Percentiles rank a stretch among this genome's conserved stretches.
Conservation (phyloP, 1,140 invertebrate species). For the Drosophila sturtevanti region DNA sequence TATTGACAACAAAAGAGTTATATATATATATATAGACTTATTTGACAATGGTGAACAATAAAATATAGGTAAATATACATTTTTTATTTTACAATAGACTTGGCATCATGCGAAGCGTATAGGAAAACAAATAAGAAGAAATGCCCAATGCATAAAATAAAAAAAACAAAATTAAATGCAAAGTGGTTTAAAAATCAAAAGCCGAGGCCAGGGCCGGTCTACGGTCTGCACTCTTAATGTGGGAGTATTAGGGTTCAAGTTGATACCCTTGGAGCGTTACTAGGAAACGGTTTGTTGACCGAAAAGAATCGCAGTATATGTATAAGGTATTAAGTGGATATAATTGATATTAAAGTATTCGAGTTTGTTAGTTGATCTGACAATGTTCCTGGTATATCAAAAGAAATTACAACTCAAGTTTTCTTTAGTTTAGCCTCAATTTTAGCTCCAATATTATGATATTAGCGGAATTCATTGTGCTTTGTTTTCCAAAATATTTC, state of each 20-base stretch:
- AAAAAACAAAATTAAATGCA: constrained; percentile 58
- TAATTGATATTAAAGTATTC: too few relatives aligned
- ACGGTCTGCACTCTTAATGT: neutral
- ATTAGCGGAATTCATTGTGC: too few relatives aligned
- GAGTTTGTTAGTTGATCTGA: too few relatives aligned
- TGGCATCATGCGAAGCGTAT: constrained; percentile 40
- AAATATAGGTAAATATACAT: constrained; percentile 31
- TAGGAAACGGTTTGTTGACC: neutral
- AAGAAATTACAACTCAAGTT: too few relatives aligned
- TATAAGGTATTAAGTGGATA: too few relatives aligned
- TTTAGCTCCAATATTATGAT: too few relatives aligned
- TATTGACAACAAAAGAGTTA: constrained; percentile 36
- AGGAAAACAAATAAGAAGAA: constrained; percentile 47
- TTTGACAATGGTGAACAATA: constrained; percentile 56
- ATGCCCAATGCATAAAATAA: constrained; percentile 37
- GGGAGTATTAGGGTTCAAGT: neutral
- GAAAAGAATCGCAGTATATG: too few relatives aligned
- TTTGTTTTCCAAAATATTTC: too few relatives aligned
- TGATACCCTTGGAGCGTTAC: neutral
- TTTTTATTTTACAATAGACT: constrained; percentile 61
- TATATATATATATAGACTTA: neutral
- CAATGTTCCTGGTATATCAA: too few relatives aligned
- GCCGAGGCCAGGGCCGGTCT: constrained; percentile 10
- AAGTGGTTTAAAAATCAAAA: constrained; percentile 61
- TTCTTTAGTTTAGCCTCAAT: too few relatives aligned